Percentiles rank a stretch among this genome's conserved stretches.
These are phyloP conservation scores for Sylvicola fuscatus DNA, from an alignment of 2,888 invertebrate genomes.

Conservation along the genomic window DNA sequence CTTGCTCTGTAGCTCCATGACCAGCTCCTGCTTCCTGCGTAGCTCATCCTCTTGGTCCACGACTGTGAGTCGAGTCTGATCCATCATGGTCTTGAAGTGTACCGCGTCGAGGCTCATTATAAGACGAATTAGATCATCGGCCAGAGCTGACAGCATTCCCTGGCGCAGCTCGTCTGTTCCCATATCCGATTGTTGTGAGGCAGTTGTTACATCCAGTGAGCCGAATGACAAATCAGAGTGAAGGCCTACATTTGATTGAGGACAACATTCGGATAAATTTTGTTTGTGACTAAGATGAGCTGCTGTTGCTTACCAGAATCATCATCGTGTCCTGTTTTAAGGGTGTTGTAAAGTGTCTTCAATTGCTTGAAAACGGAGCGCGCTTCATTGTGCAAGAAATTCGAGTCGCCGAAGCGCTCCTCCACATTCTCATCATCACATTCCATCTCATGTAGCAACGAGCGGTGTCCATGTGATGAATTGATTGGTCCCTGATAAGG, in stretches of 20 bases:
- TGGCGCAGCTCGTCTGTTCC: slow-evolving; percentile 30
- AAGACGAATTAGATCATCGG: slow-evolving; percentile 52
- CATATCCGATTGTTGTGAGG: slow-evolving; percentile 13
- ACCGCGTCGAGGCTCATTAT: slow-evolving; percentile 55
- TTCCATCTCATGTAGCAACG: slow-evolving; percentile 82
- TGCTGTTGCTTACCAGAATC: slow-evolving; percentile 47
- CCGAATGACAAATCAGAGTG: slow-evolving; percentile 48
- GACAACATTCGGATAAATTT: background rate
- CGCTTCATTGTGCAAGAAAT: slow-evolving; percentile 41
- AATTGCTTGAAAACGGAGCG: slow-evolving; percentile 53
- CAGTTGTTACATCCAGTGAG: slow-evolving; percentile 28
- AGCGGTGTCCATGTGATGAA: slow-evolving; percentile 27
- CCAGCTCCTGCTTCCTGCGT: slow-evolving; percentile 54
- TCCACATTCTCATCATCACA: slow-evolving; percentile 45
- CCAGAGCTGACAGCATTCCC: slow-evolving; percentile 45
- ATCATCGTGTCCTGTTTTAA: slow-evolving; percentile 57
- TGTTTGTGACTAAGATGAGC: slow-evolving; percentile 4
- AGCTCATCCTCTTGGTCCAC: slow-evolving; percentile 62
- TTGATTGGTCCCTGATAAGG: slow-evolving; percentile 5
- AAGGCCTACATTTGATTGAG: slow-evolving; percentile 25
- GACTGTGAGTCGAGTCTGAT: slow-evolving; percentile 52
- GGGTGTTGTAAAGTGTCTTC: slow-evolving; percentile 46
- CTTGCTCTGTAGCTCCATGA: slow-evolving; percentile 63
- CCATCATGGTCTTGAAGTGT: slow-evolving; percentile 52
- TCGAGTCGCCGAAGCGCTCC: slow-evolving; percentile 23